phyloP scores from a whole-genome alignment of 2,888 invertebrate species.

The Azorinus chamasolen region DNA sequence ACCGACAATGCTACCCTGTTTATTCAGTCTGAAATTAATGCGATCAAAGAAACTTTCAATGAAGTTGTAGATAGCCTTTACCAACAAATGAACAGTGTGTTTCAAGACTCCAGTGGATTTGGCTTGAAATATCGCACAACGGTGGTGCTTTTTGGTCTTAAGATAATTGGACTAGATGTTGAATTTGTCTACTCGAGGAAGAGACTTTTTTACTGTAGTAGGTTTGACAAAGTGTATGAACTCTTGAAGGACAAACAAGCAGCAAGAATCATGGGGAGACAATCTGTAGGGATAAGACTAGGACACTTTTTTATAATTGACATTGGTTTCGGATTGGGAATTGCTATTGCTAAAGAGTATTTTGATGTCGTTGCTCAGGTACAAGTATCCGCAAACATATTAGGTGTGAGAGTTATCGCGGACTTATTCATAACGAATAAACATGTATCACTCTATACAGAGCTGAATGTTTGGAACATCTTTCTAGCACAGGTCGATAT shows the following conservation, averaged over 20 bases:
- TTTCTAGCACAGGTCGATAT: conserved; percentile 43
- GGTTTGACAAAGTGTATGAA: conserved; percentile 21
- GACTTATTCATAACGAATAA: conserved; percentile 40
- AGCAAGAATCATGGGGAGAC: conserved; percentile 22
- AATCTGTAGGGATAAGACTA: neutral
- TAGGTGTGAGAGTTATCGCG: conserved; percentile 23
- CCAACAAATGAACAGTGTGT: neutral
- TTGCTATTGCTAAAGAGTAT: conserved; percentile 16
- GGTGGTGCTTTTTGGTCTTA: conserved; percentile 19
- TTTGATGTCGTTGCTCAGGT: conserved; percentile 19
- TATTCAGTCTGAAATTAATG: conserved; percentile 10
- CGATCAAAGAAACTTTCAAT: conserved; percentile 1
- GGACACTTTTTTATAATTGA: conserved; percentile 24
- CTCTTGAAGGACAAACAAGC: conserved; percentile 49
- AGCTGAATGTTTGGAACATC: conserved; percentile 53
- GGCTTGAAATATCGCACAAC: conserved; percentile 35
- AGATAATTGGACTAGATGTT: conserved; percentile 35
- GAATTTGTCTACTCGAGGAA: conserved; percentile 49
- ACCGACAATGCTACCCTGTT: conserved; percentile 2
- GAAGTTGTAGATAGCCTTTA: neutral
- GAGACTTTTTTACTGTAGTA: conserved; percentile 14
- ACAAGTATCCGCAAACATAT: conserved; percentile 11
- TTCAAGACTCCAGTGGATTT: conserved; percentile 18
- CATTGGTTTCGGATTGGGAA: conserved; percentile 21
- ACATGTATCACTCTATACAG: conserved; percentile 24